phyloP scores from a whole-genome alignment of 2,888 invertebrate genomes.

The Kryphioiulus occultus region DNA sequence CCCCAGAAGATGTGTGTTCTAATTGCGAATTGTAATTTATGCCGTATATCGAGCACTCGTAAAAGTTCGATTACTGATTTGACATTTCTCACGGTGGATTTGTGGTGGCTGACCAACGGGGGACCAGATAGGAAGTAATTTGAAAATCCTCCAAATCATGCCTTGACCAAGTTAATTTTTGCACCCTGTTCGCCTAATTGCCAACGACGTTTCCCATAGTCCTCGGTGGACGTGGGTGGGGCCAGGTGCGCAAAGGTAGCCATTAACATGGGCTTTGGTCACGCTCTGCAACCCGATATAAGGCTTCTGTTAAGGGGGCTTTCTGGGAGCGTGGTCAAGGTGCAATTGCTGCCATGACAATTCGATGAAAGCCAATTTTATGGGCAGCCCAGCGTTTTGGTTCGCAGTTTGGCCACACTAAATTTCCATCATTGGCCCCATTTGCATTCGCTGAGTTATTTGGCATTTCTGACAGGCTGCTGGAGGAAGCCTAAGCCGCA shows the following conservation, averaged over 20 bases:
- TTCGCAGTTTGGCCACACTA: neutral
- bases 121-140: slow-evolving; percentile 12
- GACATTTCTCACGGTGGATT: slow-evolving; percentile 40
- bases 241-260: neutral
- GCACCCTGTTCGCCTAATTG: slow-evolving; percentile 32
- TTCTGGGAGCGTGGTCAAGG: slow-evolving; percentile 20
- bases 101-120: neutral
- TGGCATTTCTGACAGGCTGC: slow-evolving; percentile 27
- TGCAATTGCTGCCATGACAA: slow-evolving; percentile 22
- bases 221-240: neutral
- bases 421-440: neutral
- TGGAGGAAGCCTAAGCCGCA: slow-evolving; percentile 8
- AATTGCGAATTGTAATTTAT: neutral
- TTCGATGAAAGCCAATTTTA: slow-evolving; percentile 28
- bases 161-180: slow-evolving; percentile 23
- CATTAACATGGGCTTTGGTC: slow-evolving; percentile 17
- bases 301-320: slow-evolving; percentile 36
- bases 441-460: slow-evolving; percentile 21
- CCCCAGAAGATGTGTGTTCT: neutral
- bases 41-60: neutral
- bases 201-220: neutral
- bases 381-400: neutral
- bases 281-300: neutral
- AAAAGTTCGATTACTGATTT: slow-evolving; percentile 39
- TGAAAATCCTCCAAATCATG: slow-evolving; percentile 39